Evolutionary conservation across 2,797 vertebrate species (phyloP).

Genomic region (Carapus acus): DNA sequence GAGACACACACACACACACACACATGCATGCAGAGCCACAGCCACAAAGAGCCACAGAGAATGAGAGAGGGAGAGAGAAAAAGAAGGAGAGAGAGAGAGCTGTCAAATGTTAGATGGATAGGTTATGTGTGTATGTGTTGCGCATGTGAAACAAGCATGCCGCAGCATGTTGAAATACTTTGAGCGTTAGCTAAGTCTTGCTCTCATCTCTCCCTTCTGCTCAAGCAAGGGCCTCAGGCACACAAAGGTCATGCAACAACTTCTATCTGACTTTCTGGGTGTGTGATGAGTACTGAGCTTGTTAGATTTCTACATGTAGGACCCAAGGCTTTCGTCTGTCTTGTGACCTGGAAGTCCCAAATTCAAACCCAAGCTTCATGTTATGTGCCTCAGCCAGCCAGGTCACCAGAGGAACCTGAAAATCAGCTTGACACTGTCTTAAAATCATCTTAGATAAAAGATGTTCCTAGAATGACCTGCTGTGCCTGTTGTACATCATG

Average conservation of each 20-base stretch:
- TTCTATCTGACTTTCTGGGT: slow-evolving; percentile 37
- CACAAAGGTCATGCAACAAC: slow-evolving; percentile 55
- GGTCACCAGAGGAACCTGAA: neutral
- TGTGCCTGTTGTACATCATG: neutral
- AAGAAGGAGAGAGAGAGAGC: slow-evolving; percentile 33
- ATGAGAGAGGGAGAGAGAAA: neutral
- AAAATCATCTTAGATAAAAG: neutral
- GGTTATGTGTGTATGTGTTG: slow-evolving; percentile 27
- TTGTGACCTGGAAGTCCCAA: too few relatives aligned
- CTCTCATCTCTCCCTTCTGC: slow-evolving; percentile 46
- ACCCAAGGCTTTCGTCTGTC: too few relatives aligned
- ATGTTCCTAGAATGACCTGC: neutral
- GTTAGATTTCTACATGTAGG: too few relatives aligned
- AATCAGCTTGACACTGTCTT: neutral
- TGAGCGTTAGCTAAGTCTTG: slow-evolving; percentile 59
- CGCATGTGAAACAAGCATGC: slow-evolving; percentile 47
- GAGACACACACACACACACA: slow-evolving; percentile 19
- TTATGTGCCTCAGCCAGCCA: neutral
- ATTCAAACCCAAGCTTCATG: neutral
- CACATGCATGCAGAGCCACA: slow-evolving; percentile 16
- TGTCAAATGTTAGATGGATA: slow-evolving; percentile 55
- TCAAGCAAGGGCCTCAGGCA: slow-evolving; percentile 54
- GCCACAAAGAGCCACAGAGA: slow-evolving; percentile 55
- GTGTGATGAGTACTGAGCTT: slow-evolving; percentile 8
- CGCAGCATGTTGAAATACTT: slow-evolving; percentile 62